These are phyloP conservation scores for Harpalus rufipes DNA, from an alignment of 2,888 invertebrate genomes.

Conservation along the genomic window DNA sequence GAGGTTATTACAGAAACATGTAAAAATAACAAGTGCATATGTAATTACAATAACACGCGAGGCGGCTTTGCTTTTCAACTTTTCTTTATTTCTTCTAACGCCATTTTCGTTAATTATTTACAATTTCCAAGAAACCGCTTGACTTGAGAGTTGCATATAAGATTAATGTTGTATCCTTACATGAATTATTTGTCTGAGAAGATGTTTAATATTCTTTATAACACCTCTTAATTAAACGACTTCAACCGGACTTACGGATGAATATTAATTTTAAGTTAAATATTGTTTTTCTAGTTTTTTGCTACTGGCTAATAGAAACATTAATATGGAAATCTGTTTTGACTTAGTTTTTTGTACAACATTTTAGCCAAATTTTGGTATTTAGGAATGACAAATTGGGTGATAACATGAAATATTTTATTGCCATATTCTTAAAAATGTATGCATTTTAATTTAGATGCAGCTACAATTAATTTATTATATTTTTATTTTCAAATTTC, in stretches of 20 bases:
- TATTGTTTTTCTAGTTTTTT: constrained; percentile 29
- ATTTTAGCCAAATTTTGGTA: constrained; percentile 34
- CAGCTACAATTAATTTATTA: neutral
- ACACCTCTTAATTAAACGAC: constrained; percentile 21
- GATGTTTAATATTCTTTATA: constrained; percentile 46
- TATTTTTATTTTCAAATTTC: neutral
- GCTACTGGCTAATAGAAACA: constrained; percentile 29
- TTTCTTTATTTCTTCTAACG: constrained; percentile 36
- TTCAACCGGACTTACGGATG: constrained; percentile 7
- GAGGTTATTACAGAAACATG: constrained; percentile 6
- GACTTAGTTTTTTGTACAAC: neutral
- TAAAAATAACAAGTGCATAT: neutral
- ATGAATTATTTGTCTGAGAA: constrained; percentile 30
- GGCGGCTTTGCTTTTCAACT: constrained; percentile 19
- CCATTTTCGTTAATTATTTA: constrained; percentile 44
- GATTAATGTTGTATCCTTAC: constrained; percentile 16
- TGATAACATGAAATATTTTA: constrained; percentile 11
- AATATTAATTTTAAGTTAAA: constrained; percentile 28
- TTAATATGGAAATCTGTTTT: constrained; percentile 30
- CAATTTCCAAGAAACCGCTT: constrained; percentile 33
- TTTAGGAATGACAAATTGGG: constrained; percentile 19
- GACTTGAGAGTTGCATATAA: constrained; percentile 4
- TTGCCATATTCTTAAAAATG: constrained; percentile 5
- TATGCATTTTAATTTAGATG: neutral
- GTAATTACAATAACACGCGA: constrained; percentile 33